Percentiles rank a stretch among this genome's conserved stretches.
Evolutionary conservation across 2,113 vertebrate species (phyloP).

Genomic region (Condylura cristata): DNA sequence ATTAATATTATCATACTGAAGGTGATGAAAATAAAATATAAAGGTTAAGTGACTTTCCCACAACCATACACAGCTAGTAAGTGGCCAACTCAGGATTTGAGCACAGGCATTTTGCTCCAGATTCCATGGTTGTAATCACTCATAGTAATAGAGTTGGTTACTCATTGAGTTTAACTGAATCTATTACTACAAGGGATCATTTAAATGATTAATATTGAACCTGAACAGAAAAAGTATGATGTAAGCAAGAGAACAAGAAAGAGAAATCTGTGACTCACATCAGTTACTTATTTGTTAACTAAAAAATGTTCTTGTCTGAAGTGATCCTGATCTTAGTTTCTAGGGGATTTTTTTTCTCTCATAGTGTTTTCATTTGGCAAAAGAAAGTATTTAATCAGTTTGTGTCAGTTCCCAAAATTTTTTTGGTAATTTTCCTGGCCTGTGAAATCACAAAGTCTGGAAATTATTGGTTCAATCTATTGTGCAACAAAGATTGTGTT

Average conservation of each 20-base stretch:
- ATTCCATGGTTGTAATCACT: background rate
- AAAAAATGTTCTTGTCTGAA: constrained; percentile 36
- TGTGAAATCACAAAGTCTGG: constrained; percentile 38
- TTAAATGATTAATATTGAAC: background rate
- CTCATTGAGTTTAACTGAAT: background rate
- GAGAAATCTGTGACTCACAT: background rate
- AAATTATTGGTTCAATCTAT: constrained; percentile 31
- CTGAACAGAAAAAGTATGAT: background rate
- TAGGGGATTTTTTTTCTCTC: background rate
- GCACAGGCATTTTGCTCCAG: background rate
- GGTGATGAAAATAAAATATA: background rate
- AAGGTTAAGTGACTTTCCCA: background rate
- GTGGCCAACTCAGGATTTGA: background rate
- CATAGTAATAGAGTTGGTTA: background rate
- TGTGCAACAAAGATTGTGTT: background rate
- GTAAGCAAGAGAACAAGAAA: constrained; percentile 30
- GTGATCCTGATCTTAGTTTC: background rate
- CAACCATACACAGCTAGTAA: background rate
- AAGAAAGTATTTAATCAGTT: constrained; percentile 20
- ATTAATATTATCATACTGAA: background rate
- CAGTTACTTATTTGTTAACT: background rate
- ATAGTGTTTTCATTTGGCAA: constrained; percentile 18
- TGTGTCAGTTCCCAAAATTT: background rate
- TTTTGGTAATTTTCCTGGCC: constrained; percentile 36
- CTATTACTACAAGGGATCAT: background rate